phyloP scores from a whole-genome alignment of 2,113 vertebrate genomes.

The Podarcis muralis region DNA sequence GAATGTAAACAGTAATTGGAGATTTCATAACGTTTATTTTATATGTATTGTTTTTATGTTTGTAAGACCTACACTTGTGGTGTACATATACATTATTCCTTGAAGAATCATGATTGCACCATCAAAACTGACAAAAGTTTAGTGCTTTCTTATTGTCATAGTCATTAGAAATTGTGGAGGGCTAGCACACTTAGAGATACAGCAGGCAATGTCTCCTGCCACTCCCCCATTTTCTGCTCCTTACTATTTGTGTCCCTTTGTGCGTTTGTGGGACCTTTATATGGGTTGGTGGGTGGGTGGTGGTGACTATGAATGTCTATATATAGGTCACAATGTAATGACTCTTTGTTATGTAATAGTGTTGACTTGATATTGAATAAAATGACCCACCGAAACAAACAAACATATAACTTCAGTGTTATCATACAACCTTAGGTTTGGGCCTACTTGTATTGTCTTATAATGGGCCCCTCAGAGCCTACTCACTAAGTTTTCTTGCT shows the following conservation, averaged over 20 bases:
- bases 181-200: too few relatives aligned
- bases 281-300: too few relatives aligned
- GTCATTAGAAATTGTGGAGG: too few relatives aligned
- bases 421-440: neutral
- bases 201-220: too few relatives aligned
- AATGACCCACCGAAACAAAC: too few relatives aligned
- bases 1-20: constrained; percentile 4
- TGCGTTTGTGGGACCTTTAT: too few relatives aligned
- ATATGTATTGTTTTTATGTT: constrained; percentile 13
- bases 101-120: neutral
- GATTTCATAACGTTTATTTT: constrained; percentile 42
- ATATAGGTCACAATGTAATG: too few relatives aligned
- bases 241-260: too few relatives aligned
- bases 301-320: too few relatives aligned
- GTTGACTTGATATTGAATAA: too few relatives aligned
- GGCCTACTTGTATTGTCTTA: neutral
- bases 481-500: neutral
- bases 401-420: neutral
- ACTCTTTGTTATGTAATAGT: too few relatives aligned
- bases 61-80: neutral
- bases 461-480: neutral
- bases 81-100: neutral
- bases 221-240: too few relatives aligned
- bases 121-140: neutral
- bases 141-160: neutral